Conservation (phyloP, 2,797 vertebrate species). For the Acipenser oxyrinchus region DNA sequence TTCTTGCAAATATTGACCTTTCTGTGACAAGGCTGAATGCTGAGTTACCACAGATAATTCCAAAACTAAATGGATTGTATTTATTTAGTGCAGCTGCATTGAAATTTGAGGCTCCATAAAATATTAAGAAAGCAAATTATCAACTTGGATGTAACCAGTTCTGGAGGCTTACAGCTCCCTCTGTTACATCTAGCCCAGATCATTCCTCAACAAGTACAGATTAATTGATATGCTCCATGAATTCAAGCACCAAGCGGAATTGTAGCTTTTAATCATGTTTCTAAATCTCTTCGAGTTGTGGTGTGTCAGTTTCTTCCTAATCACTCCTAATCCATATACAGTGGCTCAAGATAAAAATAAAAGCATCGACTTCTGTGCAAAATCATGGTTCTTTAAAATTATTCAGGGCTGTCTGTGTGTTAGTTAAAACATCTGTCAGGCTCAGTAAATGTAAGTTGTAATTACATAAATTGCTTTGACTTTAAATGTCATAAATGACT, state of each 20-base stretch:
- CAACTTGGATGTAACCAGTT: neutral
- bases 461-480: constrained; percentile 5
- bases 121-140: constrained; percentile 16
- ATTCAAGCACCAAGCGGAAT: constrained; percentile 5
- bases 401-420: neutral
- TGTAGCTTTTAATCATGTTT: constrained; percentile 9
- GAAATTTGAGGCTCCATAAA: neutral
- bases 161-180: neutral
- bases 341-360: neutral
- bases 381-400: neutral
- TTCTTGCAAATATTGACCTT: constrained; percentile 14
- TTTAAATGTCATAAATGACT: constrained; percentile 6
- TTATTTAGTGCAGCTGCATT: constrained; percentile 12
- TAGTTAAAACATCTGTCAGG: neutral
- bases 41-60: constrained; percentile 16
- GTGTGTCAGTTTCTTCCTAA: neutral
- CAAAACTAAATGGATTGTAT: constrained; percentile 13
- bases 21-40: constrained; percentile 7
- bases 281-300: constrained; percentile 10
- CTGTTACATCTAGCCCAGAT: constrained; percentile 2
- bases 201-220: constrained; percentile 13
- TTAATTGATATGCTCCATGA: constrained; percentile 11
- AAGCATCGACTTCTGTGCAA: constrained; percentile 33
- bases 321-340: constrained; percentile 6
- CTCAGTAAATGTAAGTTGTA: neutral